Evolutionary conservation across 1,140 invertebrate species (phyloP), one percentile per base, ranked within the genome.

Genomic region (roundworm (Caenorhabditis elegans)): DNA sequence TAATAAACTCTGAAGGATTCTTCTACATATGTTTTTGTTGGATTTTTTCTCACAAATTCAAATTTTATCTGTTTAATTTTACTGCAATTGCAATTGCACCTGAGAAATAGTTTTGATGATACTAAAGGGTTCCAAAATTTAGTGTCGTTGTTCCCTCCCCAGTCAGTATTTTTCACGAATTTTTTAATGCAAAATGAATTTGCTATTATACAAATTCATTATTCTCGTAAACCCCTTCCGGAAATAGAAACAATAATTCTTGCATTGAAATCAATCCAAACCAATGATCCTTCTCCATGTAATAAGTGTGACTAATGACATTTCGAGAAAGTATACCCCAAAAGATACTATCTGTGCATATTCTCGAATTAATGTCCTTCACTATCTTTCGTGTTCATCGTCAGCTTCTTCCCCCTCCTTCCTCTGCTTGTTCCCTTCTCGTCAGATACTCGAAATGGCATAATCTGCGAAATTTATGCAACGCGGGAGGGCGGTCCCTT

Each of bases 381-480:
- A 34, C 43, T 70, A 70, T 70, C 60, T 36, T n/a, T 70, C 34
- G 28, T 70, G 60, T 70, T 70, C 60, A 70, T 70, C 60, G 6
- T 8, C 19, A 3, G 6, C n/a, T 70, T 39, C 34, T n/a, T 70
- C 60, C 43, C 10, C 17, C n/a, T 70, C 13, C n/a, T 43, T 11
- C 26, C 26, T 31, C 6, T 31, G 26, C 28, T 17, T n/a, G n/a
- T n/a, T n/a, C n/a, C n/a, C n/a, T n/a, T n/a, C 34, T 70, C 60
- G 60, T 39, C 60, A 70, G n/a, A 31, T 70, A 70, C 60, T 70
- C 34, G 60, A 70, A 70, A 70, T 70, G 60, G 60, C 60, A 70
- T 70, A 70, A 70, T 70, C 60, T 36, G n/a, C 34, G 19, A 70
- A 70, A 70, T 70, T 70, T 70, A 70, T 70, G 60, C 60, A 39